These are phyloP conservation scores for Brotula barbata DNA, from an alignment of 2,797 vertebrate genomes.

Conservation along the genomic window DNA sequence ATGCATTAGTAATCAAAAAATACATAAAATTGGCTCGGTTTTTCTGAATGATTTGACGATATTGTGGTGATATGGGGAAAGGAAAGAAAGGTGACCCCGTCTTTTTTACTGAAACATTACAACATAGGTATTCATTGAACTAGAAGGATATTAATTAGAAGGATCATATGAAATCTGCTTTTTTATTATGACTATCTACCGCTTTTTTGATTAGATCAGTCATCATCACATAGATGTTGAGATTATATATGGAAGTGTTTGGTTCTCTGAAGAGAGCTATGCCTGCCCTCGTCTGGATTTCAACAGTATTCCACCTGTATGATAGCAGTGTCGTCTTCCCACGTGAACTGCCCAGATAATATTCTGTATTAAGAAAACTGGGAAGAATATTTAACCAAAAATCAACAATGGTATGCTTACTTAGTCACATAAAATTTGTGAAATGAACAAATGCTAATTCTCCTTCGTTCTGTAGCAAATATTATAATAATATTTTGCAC, in stretches of 20 bases:
- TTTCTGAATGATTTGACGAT: neutral
- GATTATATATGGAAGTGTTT: too few relatives aligned
- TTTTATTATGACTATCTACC: too few relatives aligned
- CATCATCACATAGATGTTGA: too few relatives aligned
- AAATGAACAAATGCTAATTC: neutral
- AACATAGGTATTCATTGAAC: too few relatives aligned
- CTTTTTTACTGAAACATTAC: too few relatives aligned
- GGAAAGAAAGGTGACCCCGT: slow-evolving; percentile 6
- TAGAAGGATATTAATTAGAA: neutral
- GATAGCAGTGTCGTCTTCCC: neutral
- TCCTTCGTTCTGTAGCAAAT: too few relatives aligned
- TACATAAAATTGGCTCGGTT: neutral
- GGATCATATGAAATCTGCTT: neutral
- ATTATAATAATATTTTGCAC: too few relatives aligned
- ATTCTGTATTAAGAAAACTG: too few relatives aligned
- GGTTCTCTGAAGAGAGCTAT: neutral
- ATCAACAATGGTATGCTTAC: neutral
- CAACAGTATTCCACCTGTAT: neutral
- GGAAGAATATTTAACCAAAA: too few relatives aligned
- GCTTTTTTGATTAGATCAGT: too few relatives aligned
- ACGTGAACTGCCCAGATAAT: too few relatives aligned
- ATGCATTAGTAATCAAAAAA: slow-evolving; percentile 2
- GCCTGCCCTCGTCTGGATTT: neutral
- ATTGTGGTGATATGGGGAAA: neutral
- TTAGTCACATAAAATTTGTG: neutral